Evolutionary conservation across 2,797 vertebrate genomes (phyloP).

Genomic region (Eupleurogrammus muticus): DNA sequence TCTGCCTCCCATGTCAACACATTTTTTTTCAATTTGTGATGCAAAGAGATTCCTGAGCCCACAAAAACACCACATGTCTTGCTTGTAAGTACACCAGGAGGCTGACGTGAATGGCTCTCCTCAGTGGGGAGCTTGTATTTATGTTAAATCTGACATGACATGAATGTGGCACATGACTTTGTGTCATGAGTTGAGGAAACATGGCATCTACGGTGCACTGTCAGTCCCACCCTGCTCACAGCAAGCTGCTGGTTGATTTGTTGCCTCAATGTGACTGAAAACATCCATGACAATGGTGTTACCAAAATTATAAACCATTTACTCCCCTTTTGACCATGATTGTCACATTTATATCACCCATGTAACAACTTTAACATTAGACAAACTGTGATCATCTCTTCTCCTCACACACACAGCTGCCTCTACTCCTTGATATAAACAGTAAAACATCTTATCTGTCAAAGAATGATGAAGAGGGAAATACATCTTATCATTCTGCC

Average conservation of each 20-base stretch:
- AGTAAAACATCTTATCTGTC: slow-evolving; percentile 4
- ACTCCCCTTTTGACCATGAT: not conserved
- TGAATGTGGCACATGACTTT: slow-evolving; percentile 17
- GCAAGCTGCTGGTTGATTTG: slow-evolving; percentile 16
- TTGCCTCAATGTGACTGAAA: slow-evolving; percentile 3
- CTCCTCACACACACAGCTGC: slow-evolving; percentile 6
- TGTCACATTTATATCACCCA: not conserved
- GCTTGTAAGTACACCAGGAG: slow-evolving; percentile 24
- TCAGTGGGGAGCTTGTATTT: slow-evolving; percentile 33
- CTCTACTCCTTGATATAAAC: slow-evolving; percentile 1
- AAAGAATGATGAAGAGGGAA: not conserved
- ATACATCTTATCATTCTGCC: slow-evolving; percentile 11
- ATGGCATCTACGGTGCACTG: not conserved
- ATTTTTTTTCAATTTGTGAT: slow-evolving; percentile 12
- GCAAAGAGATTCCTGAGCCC: slow-evolving; percentile 7
- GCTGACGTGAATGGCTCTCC: slow-evolving; percentile 23
- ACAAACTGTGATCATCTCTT: slow-evolving; percentile 1
- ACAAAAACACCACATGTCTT: slow-evolving; percentile 12
- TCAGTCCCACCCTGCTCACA: not conserved
- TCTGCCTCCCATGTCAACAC: slow-evolving; percentile 16
- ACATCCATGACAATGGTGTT: not conserved
- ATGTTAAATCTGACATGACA: slow-evolving; percentile 49
- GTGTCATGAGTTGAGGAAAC: slow-evolving; percentile 11
- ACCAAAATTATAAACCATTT: not conserved
- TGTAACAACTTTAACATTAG: not conserved